Evolutionary conservation across 2,888 invertebrate species (phyloP).

Genomic region (Hypomecis atomaria): DNA sequence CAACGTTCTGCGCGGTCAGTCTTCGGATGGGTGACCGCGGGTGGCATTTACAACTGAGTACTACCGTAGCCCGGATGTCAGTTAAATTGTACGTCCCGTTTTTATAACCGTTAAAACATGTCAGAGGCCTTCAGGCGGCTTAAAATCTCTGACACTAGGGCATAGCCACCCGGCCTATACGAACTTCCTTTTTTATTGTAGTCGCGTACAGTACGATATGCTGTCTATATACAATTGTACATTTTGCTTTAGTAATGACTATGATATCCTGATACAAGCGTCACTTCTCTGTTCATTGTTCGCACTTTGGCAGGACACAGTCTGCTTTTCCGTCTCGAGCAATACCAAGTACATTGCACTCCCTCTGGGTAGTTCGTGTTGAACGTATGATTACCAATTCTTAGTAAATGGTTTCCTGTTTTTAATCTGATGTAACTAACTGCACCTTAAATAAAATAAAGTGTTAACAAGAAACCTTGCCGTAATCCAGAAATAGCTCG

Average conservation of each 20-base stretch:
- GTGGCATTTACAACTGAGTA: too few relatives aligned
- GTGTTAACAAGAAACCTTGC: not conserved
- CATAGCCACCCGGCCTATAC: too few relatives aligned
- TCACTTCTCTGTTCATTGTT: conserved; percentile 50
- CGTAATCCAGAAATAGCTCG: too few relatives aligned
- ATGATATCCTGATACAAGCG: conserved; percentile 45
- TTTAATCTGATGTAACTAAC: conserved; percentile 7
- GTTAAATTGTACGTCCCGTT: too few relatives aligned
- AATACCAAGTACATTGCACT: conserved; percentile 55
- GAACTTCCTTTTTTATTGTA: too few relatives aligned
- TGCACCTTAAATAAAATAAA: conserved; percentile 13
- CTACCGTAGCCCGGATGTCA: too few relatives aligned
- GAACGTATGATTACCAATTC: conserved; percentile 53
- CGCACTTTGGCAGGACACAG: conserved; percentile 60
- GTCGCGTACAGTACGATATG: not conserved
- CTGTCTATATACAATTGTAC: too few relatives aligned
- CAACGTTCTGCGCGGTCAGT: too few relatives aligned
- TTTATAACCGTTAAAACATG: too few relatives aligned
- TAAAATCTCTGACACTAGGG: too few relatives aligned
- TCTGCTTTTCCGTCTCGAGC: conserved; percentile 61
- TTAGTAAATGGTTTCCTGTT: conserved; percentile 52
- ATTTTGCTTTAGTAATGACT: conserved; percentile 38
- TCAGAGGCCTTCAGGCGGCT: too few relatives aligned
- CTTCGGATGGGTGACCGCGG: too few relatives aligned
- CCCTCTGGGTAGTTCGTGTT: conserved; percentile 45